phyloP scores from a whole-genome alignment of 2,113 vertebrate species.

The Passer montanus region DNA sequence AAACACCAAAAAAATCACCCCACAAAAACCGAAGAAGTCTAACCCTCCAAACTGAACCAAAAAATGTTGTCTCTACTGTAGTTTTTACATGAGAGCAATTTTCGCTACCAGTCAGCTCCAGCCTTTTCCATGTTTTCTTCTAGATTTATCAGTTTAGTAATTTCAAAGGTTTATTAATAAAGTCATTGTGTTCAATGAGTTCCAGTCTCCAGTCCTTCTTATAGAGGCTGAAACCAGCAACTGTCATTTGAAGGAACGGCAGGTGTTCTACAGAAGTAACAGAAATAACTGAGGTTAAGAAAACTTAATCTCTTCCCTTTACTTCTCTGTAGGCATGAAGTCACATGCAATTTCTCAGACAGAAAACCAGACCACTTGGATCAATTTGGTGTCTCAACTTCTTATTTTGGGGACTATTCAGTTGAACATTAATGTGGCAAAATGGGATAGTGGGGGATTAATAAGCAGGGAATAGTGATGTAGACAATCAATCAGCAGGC shows the following conservation, averaged over 20 bases:
- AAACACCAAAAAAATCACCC: background rate
- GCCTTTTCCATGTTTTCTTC: background rate
- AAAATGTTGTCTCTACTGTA: background rate
- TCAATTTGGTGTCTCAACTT: background rate
- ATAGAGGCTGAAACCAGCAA: background rate
- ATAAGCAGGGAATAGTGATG: background rate
- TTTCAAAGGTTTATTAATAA: background rate
- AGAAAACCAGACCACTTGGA: background rate
- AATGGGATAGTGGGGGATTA: background rate
- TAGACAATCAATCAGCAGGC: background rate
- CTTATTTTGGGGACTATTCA: background rate
- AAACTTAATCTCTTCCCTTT: background rate
- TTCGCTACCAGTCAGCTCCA: background rate
- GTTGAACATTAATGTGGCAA: background rate
- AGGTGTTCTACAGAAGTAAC: background rate
- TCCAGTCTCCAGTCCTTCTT: background rate
- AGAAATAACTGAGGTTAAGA: background rate
- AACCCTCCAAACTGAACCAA: background rate
- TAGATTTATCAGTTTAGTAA: background rate
- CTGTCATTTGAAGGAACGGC: background rate
- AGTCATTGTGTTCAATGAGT: background rate
- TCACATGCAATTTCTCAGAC: background rate
- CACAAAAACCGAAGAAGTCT: background rate
- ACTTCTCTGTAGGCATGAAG: background rate
- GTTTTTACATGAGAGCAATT: background rate